Conservation (phyloP, 1,140 invertebrate species). For the Sitobion miscanthi region DNA sequence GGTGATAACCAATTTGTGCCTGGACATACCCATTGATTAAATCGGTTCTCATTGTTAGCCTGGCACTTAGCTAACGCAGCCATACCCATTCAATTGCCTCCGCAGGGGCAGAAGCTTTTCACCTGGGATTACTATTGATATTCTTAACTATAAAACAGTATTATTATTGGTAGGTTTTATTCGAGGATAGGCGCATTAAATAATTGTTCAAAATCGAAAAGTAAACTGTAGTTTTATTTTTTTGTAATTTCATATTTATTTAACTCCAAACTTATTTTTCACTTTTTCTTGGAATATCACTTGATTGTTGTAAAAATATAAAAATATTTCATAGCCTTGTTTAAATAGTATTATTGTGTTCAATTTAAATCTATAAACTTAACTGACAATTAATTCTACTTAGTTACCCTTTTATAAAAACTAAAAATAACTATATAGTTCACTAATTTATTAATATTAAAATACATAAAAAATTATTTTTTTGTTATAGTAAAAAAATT, state of each 20-base stretch:
- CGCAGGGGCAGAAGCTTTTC: fast-evolving
- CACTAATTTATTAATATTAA: neutral
- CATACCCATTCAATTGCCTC: neutral
- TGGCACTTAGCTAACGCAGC: neutral
- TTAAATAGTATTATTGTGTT: too few relatives aligned
- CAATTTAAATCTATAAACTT: neutral
- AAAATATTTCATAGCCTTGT: neutral
- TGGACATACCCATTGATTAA: neutral
- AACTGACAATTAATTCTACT: neutral
- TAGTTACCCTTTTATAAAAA: neutral
- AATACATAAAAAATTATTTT: neutral
- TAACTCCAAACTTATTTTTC: neutral
- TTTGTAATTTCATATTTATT: neutral
- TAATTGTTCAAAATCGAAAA: neutral
- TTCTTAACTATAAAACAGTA: neutral
- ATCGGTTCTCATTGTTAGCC: neutral
- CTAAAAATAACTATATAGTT: too few relatives aligned
- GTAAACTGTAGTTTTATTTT: neutral
- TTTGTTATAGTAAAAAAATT: neutral
- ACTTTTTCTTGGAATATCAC: neutral
- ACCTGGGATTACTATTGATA: neutral
- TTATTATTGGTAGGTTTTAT: neutral
- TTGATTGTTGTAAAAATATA: neutral
- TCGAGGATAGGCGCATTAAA: neutral
- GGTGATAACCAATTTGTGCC: neutral